These are phyloP conservation scores for Neolamprologus ventralis DNA, from an alignment of 2,113 vertebrate genomes.

Conservation along the genomic window DNA sequence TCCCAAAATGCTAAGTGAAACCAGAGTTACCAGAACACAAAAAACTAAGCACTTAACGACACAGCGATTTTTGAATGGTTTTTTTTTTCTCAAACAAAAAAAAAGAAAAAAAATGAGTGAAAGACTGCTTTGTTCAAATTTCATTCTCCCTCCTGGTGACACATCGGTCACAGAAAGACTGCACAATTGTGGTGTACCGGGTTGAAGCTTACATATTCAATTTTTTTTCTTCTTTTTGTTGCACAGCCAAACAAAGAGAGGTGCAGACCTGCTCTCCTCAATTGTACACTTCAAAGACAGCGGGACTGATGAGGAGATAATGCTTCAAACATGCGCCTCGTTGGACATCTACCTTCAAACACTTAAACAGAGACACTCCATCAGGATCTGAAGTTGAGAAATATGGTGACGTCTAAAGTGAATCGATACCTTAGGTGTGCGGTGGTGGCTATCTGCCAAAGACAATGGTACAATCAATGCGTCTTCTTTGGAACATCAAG, in stretches of 20 bases:
- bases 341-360: constrained; percentile 50
- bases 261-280: constrained; percentile 14
- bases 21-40: constrained; percentile 26
- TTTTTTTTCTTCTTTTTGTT: not conserved
- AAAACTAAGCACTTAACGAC: not conserved
- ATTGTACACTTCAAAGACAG: constrained; percentile 23
- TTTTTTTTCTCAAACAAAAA: not conserved
- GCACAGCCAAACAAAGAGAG: not conserved
- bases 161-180: constrained; percentile 18
- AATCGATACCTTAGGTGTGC: constrained; percentile 71
- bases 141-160: constrained; percentile 9
- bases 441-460: constrained; percentile 69
- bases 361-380: constrained; percentile 65
- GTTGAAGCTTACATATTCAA: not conserved
- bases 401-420: constrained; percentile 64
- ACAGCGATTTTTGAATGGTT: not conserved
- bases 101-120: not conserved
- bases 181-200: not conserved
- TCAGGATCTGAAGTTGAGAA: constrained; percentile 74
- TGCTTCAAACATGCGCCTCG: constrained; percentile 46
- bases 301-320: constrained; percentile 60
- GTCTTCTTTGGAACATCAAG: constrained; percentile 63
- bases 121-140: constrained; percentile 40
- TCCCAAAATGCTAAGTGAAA: constrained; percentile 41
- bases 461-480: constrained; percentile 66